Evolutionary conservation across 64 coral and sea anemone genomes (phyloP).

Genomic region (Orbicella faveolata): DNA sequence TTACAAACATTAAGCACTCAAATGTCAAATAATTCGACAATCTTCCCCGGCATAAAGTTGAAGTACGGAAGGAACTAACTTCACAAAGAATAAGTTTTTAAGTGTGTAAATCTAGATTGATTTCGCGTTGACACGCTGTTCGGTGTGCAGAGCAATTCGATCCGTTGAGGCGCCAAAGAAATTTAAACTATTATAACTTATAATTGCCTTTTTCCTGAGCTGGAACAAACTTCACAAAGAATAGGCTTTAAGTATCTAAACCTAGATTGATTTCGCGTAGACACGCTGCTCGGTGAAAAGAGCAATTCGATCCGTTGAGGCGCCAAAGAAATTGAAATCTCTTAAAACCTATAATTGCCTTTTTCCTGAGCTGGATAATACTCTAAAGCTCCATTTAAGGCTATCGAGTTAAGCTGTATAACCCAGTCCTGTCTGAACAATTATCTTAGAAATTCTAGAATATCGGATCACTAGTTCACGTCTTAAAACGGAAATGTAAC

Average conservation of each 20-base stretch:
- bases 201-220: background rate
- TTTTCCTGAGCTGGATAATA: background rate
- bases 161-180: conserved; percentile 2
- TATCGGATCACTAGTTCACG: too few species aligned
- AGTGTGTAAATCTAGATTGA: background rate
- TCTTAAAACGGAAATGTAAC: background rate
- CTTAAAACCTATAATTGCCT: background rate
- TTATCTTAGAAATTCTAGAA: background rate
- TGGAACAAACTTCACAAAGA: background rate
- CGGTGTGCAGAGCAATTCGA: background rate
- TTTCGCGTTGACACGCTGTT: background rate
- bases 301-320: background rate
- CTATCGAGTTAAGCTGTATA: conserved; percentile 1
- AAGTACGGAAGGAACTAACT: background rate
- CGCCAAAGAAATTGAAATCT: conserved; percentile 17
- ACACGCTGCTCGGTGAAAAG: background rate
- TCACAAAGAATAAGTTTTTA: background rate
- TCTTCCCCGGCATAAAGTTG: background rate
- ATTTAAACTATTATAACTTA: background rate
- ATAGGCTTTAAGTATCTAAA: background rate
- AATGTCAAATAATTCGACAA: background rate
- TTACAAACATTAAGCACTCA: background rate
- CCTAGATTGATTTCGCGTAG: background rate
- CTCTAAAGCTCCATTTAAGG: background rate
- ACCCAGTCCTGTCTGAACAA: background rate